These are phyloP conservation scores for Agrotis puta DNA, from an alignment of 2,888 invertebrate species.

Conservation along the genomic window DNA sequence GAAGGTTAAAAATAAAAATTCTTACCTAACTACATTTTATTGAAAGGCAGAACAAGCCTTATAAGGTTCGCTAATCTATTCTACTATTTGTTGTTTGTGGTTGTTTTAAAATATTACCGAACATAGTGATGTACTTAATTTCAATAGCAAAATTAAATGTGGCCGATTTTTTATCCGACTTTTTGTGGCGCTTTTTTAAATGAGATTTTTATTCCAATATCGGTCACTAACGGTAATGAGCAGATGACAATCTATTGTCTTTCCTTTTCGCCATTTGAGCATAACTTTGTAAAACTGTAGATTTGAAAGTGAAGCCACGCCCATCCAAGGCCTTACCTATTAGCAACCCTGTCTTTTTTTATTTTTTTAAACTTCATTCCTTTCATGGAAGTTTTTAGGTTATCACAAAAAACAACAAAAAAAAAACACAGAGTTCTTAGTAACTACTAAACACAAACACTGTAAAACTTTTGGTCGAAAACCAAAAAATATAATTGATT, in stretches of 20 bases:
- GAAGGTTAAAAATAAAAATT: slow-evolving; percentile 5
- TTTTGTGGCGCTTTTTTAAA: slow-evolving; percentile 7
- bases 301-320: too few species aligned
- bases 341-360: too few species aligned
- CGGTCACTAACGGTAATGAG: background rate
- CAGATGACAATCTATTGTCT: background rate
- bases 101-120: background rate
- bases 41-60: background rate
- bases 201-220: slow-evolving; percentile 12
- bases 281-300: too few species aligned
- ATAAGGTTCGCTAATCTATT: background rate
- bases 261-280: background rate
- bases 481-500: too few species aligned
- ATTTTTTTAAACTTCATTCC: too few species aligned
- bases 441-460: too few species aligned
- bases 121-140: slow-evolving; percentile 22
- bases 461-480: too few species aligned
- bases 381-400: too few species aligned
- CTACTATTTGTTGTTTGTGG: background rate
- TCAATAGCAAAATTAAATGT: background rate
- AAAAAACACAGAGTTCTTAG: too few species aligned
- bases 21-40: background rate
- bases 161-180: background rate
- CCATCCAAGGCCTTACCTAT: too few species aligned
- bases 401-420: too few species aligned